Evolutionary conservation across 2,888 invertebrate species (phyloP), one percentile per base, ranked within the genome.

Genomic region (Abrostola triplasia): DNA sequence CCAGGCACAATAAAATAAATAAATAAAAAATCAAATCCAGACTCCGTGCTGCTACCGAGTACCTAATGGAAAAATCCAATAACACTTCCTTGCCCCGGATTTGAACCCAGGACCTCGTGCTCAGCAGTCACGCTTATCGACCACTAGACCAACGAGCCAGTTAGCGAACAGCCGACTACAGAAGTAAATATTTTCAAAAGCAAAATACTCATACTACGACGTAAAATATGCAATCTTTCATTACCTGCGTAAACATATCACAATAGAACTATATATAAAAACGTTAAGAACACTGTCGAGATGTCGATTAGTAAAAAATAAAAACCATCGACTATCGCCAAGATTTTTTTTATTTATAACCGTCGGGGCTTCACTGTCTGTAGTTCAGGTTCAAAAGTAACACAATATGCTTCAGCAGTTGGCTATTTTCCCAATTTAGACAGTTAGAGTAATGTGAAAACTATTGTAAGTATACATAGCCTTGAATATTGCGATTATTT

Each of bases 371-470:
- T 57, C 48, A 55, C 59, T 64, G 62, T 54, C 59, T 64, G 62
- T 76, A 79, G 77, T 80, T 76, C 77, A 81, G 77, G 79, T 81
- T 80, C 80, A 77, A 70, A 77, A 67, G 70, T 66, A 76, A 76
- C 58, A 61, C 48, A 61, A 67, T 67, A 61, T 52, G 60, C 52
- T 65, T 61, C 62, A 61, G 51, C 13, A 59, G 66, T 73, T 73
- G 73, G 71, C 73, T 58, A 64, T 62, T 38, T 64, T 73, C 77
- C 73, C 72, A 72, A 50, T 64, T 35, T 40, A 51, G 42, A 62
- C 53, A 63, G 54, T 49, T 52, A 69, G 67, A 74, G 50, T 49
- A 60, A 64, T 72, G 57, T 51, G 50, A 51, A 36, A 38, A 38
- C 41, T 47, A 59, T 73, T 68, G 64, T 73, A n/a, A n/a, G n/a